These are phyloP conservation scores for Glaucopsyche alexis DNA, from an alignment of 2,888 invertebrate species.

Conservation along the genomic window DNA sequence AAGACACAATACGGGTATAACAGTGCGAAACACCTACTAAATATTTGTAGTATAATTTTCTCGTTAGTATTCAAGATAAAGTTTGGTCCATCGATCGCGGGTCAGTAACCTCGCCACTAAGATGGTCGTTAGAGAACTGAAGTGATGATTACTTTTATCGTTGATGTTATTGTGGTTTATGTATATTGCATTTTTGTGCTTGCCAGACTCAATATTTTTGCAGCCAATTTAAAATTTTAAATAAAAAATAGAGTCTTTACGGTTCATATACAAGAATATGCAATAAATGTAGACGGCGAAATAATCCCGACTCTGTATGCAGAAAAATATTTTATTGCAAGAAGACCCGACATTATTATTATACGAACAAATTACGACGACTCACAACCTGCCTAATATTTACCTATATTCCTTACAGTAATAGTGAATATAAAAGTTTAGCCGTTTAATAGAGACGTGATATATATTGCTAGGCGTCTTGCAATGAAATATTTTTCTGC, in stretches of 20 bases:
- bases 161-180: not conserved
- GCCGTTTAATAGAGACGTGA: too few relatives aligned
- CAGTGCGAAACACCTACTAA: not conserved
- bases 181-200: not conserved
- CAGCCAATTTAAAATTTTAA: not conserved
- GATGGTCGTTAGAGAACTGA: not conserved
- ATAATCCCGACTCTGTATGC: not conserved
- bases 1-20: not conserved
- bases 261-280: slow-evolving; percentile 4
- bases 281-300: not conserved
- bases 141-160: not conserved
- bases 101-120: not conserved
- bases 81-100: not conserved
- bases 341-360: too few relatives aligned
- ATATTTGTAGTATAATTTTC: not conserved
- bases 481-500: too few relatives aligned
- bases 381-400: too few relatives aligned
- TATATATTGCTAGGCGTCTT: too few relatives aligned
- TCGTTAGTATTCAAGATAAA: slow-evolving; percentile 10
- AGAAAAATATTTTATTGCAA: too few relatives aligned
- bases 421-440: too few relatives aligned
- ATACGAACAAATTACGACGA: too few relatives aligned
- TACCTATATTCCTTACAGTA: too few relatives aligned
- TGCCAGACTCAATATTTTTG: not conserved
- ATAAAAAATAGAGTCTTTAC: not conserved